Base-by-base conservation (phyloP, 2,888 invertebrate genomes). In the Drosophila limbata region DNA sequence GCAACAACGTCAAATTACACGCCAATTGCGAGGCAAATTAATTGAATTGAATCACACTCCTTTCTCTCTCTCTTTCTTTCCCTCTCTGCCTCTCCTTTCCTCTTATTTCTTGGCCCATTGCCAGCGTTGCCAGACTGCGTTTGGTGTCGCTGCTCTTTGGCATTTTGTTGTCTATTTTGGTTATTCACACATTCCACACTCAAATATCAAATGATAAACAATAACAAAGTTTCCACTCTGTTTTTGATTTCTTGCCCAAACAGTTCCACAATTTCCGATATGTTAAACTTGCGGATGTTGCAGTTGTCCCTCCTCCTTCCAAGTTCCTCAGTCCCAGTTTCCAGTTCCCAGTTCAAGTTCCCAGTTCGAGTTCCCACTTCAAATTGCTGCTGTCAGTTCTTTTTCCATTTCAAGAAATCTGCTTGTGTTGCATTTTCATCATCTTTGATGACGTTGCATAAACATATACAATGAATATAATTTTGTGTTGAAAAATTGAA, bases 81-180 rank as follows among this genome's bases (percentile, higher is more conserved):
- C 8, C 28, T 28, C 28, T 8, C 25, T 25, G 25, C n/a, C n/a
- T 25, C 25, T 25, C 5, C 25, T 17, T n/a, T 5, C 15, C n/a
- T 15, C 9, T 28, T 3, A 31, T 42, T 13, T 13, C 19, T 57
- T 73, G 76, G 76, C 69, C 47, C 19, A 40, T 53, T 79, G 76
- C 76, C 76, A 76, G 71, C 39, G 67, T 73, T 63, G 33, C 72
- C 64, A 72, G 59, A 15, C 56, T 33, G 55, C 21, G 50, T 35
- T 53, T 48, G 56, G 28, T 64, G 88, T 88, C 88, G 80, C 86
- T 81, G 89, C 79, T 68, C 89, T 87, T 81, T 84, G 89, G 69
- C 82, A 88, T 82, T 81, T 82, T 51, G 6, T 28, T 35, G 45
- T 35, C 57, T 57, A 57, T 57, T 57, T 57, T 47, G 10, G 57